A percentile compares a stretch with the other conserved stretches of the same genome.
phyloP scores from a whole-genome alignment of 2,113 vertebrate species.

The Amblyopsis rosae region DNA sequence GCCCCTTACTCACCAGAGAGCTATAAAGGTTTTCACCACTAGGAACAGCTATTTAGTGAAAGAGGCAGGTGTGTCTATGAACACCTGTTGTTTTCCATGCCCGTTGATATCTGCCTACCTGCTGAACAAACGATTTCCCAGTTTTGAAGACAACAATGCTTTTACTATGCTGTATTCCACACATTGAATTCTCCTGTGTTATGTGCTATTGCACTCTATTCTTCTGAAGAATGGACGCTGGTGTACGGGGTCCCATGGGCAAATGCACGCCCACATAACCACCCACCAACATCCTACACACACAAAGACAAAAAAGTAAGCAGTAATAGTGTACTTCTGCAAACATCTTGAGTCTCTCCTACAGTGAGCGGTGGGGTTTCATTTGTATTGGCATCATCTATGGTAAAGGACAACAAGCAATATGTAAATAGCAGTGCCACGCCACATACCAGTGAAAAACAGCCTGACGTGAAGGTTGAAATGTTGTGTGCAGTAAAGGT shows the following conservation, averaged over 20 bases:
- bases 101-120: not conserved
- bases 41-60: conserved; percentile 26
- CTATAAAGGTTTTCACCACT: conserved; percentile 15
- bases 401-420: conserved; percentile 1
- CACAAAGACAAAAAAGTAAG: no score
- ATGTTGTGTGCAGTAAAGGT: conserved; percentile 6
- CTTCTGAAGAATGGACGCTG: no score
- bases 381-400: not conserved
- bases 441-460: conserved; percentile 21
- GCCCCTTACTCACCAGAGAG: conserved; percentile 20
- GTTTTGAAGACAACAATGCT: not conserved
- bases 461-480: conserved; percentile 10
- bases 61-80: conserved; percentile 21
- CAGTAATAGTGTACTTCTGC: not conserved
- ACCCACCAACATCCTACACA: no score
- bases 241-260: no score
- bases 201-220: no score
- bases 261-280: no score
- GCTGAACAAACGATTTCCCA: not conserved
- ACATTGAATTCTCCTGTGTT: not conserved
- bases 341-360: no score
- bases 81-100: conserved; percentile 32
- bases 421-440: not conserved
- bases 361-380: not conserved
- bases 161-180: not conserved